phyloP scores from a whole-genome alignment of 2,888 invertebrate species.

The Drosophila borealis region DNA sequence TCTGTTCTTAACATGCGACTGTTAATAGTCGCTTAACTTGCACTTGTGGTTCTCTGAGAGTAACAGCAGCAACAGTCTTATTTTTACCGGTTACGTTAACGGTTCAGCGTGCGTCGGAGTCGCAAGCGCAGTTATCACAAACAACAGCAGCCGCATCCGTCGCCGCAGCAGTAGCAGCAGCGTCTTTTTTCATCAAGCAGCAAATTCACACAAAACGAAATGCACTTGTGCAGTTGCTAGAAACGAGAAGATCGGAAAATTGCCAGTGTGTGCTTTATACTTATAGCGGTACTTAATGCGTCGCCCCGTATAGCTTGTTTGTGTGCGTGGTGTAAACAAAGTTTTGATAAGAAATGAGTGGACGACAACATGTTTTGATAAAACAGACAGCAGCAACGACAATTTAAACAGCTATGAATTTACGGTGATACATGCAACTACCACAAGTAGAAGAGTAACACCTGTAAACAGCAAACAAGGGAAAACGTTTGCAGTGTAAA shows the following conservation, averaged over 20 bases:
- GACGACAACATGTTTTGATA: slow-evolving; percentile 40
- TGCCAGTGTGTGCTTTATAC: slow-evolving; percentile 13
- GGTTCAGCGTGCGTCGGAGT: slow-evolving; percentile 47
- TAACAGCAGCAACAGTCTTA: slow-evolving; percentile 60
- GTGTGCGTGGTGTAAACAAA: slow-evolving; percentile 38
- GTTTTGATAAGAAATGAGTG: slow-evolving; percentile 48
- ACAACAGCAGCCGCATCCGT: slow-evolving; percentile 16
- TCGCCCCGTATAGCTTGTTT: slow-evolving; percentile 4
- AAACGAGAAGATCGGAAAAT: slow-evolving; percentile 14
- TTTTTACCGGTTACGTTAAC: slow-evolving; percentile 58
- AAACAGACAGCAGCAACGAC: slow-evolving; percentile 29
- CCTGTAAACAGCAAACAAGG: slow-evolving; percentile 18
- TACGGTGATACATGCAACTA: slow-evolving; percentile 13
- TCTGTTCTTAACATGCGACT: slow-evolving; percentile 39
- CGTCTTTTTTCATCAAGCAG: slow-evolving; percentile 18
- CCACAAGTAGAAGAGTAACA: slow-evolving; percentile 13
- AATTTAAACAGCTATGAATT: slow-evolving; percentile 30
- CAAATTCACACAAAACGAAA: slow-evolving; percentile 15
- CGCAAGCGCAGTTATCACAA: slow-evolving; percentile 38
- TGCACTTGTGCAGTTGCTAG: slow-evolving; percentile 19
- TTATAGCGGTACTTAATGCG: slow-evolving; percentile 17
- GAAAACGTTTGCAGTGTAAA: slow-evolving; percentile 18
- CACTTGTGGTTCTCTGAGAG: slow-evolving; percentile 46
- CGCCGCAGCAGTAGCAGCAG: slow-evolving; percentile 15
- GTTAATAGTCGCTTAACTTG: slow-evolving; percentile 42